Evolutionary conservation across 1,140 invertebrate genomes (phyloP).

Genomic region (Pseudomyrmex cubaensis): DNA sequence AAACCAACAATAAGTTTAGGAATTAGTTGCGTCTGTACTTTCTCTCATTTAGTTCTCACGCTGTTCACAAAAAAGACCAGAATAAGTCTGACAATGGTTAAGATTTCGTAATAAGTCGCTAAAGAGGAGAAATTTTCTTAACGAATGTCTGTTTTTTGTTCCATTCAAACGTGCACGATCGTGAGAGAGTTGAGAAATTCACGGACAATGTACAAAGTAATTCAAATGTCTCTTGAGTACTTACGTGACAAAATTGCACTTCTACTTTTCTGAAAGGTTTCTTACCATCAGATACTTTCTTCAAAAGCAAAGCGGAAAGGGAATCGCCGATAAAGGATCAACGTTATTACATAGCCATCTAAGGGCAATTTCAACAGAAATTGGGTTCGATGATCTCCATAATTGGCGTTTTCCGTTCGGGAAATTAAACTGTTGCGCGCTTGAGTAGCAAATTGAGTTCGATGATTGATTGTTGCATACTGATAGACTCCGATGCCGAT

Average conservation of each 20-base stretch:
- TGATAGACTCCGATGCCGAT: constrained; percentile 20
- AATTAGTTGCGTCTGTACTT: constrained; percentile 13
- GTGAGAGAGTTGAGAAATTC: background rate
- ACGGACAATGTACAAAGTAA: background rate
- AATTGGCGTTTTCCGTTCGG: constrained; percentile 43
- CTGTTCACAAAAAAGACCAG: background rate
- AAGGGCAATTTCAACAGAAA: constrained; percentile 30
- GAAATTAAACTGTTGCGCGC: constrained; percentile 49
- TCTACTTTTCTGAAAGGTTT: background rate
- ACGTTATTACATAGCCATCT: constrained; percentile 35
- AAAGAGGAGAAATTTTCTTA: constrained; percentile 10
- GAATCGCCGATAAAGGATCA: constrained; percentile 9
- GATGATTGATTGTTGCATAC: constrained; percentile 36
- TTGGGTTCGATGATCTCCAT: constrained; percentile 37
- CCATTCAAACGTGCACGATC: background rate
- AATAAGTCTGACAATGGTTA: background rate
- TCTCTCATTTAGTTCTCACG: constrained; percentile 26
- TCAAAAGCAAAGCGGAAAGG: background rate
- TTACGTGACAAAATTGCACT: background rate
- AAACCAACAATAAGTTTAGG: too few relatives aligned
- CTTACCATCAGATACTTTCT: constrained; percentile 8
- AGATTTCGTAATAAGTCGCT: constrained; percentile 11
- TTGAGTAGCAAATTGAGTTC: constrained; percentile 44
- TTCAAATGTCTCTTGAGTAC: background rate
- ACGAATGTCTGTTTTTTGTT: background rate